Evolutionary conservation across 2,888 invertebrate species (phyloP).

Genomic region (Cosmia trapezina): DNA sequence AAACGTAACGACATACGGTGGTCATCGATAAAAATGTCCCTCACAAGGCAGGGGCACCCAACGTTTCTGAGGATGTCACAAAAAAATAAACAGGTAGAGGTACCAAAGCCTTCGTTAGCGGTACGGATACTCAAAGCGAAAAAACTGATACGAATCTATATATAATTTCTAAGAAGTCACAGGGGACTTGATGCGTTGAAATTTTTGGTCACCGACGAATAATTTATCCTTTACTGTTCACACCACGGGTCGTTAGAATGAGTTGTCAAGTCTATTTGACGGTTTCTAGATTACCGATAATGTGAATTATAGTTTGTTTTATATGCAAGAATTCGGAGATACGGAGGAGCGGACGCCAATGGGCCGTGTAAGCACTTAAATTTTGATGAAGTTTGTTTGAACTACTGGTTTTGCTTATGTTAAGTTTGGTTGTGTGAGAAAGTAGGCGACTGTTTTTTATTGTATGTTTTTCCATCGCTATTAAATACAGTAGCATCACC

Average conservation of each 20-base stretch:
- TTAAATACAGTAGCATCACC: background rate
- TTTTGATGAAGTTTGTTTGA: slow-evolving; percentile 65
- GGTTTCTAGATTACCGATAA: slow-evolving; percentile 80
- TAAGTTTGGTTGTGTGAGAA: slow-evolving; percentile 30
- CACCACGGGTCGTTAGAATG: slow-evolving; percentile 83
- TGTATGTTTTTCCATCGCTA: background rate
- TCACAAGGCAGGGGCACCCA: slow-evolving; percentile 78
- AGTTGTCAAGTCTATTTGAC: slow-evolving; percentile 83
- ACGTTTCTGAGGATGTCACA: slow-evolving; percentile 74
- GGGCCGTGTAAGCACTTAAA: slow-evolving; percentile 78
- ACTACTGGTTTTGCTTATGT: slow-evolving; percentile 61
- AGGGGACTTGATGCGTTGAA: slow-evolving; percentile 77
- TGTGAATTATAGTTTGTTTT: slow-evolving; percentile 81
- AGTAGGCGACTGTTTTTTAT: slow-evolving; percentile 2
- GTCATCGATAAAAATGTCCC: slow-evolving; percentile 87
- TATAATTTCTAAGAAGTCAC: slow-evolving; percentile 86
- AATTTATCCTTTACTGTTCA: slow-evolving; percentile 87
- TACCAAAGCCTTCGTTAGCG: slow-evolving; percentile 86
- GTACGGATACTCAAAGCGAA: slow-evolving; percentile 84
- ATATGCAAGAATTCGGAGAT: slow-evolving; percentile 83
- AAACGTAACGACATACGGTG: slow-evolving; percentile 83
- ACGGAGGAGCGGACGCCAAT: slow-evolving; percentile 81
- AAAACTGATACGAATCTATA: slow-evolving; percentile 85
- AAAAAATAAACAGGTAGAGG: slow-evolving; percentile 83
- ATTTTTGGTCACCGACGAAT: slow-evolving; percentile 81